Base-by-base conservation (phyloP, 1,140 invertebrate genomes). In the Aphis gossypii region DNA sequence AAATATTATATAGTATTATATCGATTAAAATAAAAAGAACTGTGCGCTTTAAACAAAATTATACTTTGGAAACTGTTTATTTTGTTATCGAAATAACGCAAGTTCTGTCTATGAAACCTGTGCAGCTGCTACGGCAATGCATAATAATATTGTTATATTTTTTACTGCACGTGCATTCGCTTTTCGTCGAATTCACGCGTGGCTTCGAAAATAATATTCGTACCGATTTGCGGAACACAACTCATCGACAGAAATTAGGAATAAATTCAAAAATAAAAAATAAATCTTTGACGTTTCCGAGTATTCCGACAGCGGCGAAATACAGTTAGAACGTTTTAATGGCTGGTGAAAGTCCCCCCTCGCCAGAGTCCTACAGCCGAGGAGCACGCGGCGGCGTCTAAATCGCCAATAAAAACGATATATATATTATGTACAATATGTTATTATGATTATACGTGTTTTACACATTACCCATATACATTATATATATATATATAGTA, bases 381-480 rank as follows among this genome's bases (percentile, higher is more conserved):
- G 48, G 18, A 18, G 48, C 18, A 51, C 14, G 48, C 11, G 48
- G 48, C 11, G 48, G 14, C 14, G 48, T 51, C 48, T 3, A 51
- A 51, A 51, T 51, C 48, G 48, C 60, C 60, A 76, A 76, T 76
- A 54, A n/a, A 76, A 76, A 76, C 60, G n/a, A 76, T 76, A 76
- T 76, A 76, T 76, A 76, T 76, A 76, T 76, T 76, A 76, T 76
- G 60, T 68, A 30, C 60, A 68, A 68, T 68, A 68, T 68, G 30
- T 68, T 68, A 68, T 68, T 68, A 68, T 68, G 60, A 68, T 68
- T 68, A 30, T 68, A n/a, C 11, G 60, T 30, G 30, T 68, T 68
- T 76, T 76, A 18, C 56, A 60, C 56, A 9, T 76, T 76, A 18
- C 56, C 30, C 56, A 9, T 60, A 51, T n/a, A 30, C 60, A 76